Evolutionary conservation across 2,797 vertebrate species (phyloP), one percentile per base, ranked within the genome.

Genomic region (Eulemur mongoz): DNA sequence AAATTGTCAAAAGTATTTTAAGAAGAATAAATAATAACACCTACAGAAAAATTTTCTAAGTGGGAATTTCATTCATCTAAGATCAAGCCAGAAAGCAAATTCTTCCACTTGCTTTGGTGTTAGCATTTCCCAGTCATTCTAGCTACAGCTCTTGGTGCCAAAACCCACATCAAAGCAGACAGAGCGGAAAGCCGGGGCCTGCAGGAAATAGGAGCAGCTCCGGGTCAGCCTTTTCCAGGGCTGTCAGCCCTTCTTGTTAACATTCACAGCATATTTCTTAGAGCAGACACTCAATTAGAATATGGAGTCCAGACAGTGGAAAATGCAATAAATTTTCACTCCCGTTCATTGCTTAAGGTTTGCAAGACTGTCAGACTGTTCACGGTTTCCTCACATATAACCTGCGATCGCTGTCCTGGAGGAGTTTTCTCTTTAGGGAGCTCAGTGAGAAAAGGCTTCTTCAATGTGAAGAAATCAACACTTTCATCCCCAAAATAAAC

Each of bases 161-260:
- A 93, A 94, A 89, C 76, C 92, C 95, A 97, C 96, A 96, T 96
- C 76, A 97, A 97, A 97, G 91, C 48, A 43, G 32, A 38, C 4
- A 1, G 20, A 59, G 32, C 7, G 65, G 89, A 57, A 86, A 84
- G 80, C 15, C 0, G 70, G 90, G 45, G 79, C 67, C 14, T 0
- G 32, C 76, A 88, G 89, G 23, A 96, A 95, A 59, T 32, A 38
- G 48, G 88, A 32, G 79, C 82, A 67, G 63, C 81, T 91, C 96
- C 9, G 0, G 89, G 63, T 69, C 95, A 80, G 7, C 38, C 76
- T 76, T 25, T 94, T 78, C 82, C 87, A 88, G 95, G 76, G 94
- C 90, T 63, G 61, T 52, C 43, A 38, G 82, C 67, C 73, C 40
- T 73, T 91, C 86, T 91, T 79, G 86, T 72, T 95, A 72, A 93